Conservation (phyloP, 2,888 invertebrate genomes). For the Hyppa rectilinea region DNA sequence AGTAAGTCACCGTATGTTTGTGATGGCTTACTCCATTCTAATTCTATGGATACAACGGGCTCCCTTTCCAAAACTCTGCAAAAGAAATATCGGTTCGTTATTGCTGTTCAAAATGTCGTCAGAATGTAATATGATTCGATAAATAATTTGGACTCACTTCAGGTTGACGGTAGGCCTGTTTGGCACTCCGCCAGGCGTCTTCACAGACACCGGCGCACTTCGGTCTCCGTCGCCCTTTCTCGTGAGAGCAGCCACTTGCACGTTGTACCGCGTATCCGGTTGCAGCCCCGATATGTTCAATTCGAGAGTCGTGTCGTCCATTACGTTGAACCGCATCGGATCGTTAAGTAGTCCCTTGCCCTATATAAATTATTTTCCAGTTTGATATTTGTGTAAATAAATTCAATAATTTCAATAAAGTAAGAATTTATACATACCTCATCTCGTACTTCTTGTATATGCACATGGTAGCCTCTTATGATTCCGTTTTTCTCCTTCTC, state of each 20-base stretch:
- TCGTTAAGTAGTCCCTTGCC: slow-evolving; percentile 95
- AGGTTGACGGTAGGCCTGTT: slow-evolving; percentile 95
- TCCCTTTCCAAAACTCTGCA: slow-evolving; percentile 95
- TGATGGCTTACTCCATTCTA: slow-evolving; percentile 97
- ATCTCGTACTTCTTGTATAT: slow-evolving; percentile 97
- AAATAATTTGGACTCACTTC: slow-evolving; percentile 90
- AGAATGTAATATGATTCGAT: slow-evolving; percentile 51
- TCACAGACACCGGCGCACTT: slow-evolving; percentile 95
- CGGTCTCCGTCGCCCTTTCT: slow-evolving; percentile 99
- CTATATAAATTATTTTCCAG: slow-evolving; percentile 78
- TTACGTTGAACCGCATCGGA: slow-evolving; percentile 96
- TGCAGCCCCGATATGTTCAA: slow-evolving; percentile 97
- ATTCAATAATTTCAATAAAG: not conserved
- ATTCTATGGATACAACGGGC: slow-evolving; percentile 96
- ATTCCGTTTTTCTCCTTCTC: slow-evolving; percentile 98
- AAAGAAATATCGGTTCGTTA: slow-evolving; percentile 65
- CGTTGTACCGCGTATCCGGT: slow-evolving; percentile 98
- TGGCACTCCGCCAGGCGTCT: slow-evolving; percentile 98
- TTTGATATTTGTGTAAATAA: slow-evolving; percentile 2
- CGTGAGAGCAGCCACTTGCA: slow-evolving; percentile 98
- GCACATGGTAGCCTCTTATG: slow-evolving; percentile 99
- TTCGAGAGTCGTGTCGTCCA: slow-evolving; percentile 94
- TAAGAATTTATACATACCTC: slow-evolving; percentile 90
- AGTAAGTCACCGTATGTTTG: slow-evolving; percentile 97
- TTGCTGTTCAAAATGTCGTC: slow-evolving; percentile 42